A percentile compares a stretch with the other conserved stretches of the same genome.
Evolutionary conservation across 2,113 vertebrate genomes (phyloP).

Genomic region (Cyanocitta stelleri): DNA sequence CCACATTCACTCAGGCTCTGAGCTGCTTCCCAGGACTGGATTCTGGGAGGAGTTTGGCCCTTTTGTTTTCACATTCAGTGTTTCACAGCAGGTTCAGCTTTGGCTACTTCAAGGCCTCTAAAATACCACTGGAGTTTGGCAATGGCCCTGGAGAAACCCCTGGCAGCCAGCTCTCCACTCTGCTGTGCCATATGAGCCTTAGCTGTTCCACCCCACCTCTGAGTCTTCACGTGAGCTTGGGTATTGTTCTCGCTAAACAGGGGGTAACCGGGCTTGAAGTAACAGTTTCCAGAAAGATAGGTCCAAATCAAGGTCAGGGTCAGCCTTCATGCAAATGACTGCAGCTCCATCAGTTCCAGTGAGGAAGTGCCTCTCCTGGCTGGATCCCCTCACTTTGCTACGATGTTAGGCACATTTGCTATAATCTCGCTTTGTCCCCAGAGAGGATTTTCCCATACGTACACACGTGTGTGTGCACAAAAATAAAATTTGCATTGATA

Average conservation of each 20-base stretch:
- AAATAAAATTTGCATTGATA: not conserved
- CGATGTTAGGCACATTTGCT: not conserved
- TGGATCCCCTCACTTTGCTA: not conserved
- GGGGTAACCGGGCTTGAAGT: not conserved
- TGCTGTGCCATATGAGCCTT: not conserved
- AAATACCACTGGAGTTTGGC: not conserved
- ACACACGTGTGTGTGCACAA: not conserved
- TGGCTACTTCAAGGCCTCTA: not conserved
- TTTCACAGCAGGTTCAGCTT: not conserved
- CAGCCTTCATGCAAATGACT: not conserved
- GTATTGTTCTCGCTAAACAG: not conserved
- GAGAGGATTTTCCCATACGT: not conserved
- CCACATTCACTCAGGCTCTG: not conserved
- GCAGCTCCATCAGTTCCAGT: not conserved
- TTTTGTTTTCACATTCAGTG: not conserved
- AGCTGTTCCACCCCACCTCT: not conserved
- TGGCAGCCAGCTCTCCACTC: not conserved
- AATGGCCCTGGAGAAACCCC: not conserved
- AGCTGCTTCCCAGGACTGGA: not conserved
- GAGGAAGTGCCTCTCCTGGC: not conserved
- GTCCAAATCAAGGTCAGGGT: not conserved
- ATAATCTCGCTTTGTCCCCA: not conserved
- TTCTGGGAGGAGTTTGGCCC: not conserved
- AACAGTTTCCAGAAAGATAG: not conserved
- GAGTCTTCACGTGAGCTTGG: not conserved